Evolutionary conservation across 2,888 invertebrate species (phyloP), one percentile per base, ranked within the genome.

Genomic region (Acanthacorydalis orientalis): DNA sequence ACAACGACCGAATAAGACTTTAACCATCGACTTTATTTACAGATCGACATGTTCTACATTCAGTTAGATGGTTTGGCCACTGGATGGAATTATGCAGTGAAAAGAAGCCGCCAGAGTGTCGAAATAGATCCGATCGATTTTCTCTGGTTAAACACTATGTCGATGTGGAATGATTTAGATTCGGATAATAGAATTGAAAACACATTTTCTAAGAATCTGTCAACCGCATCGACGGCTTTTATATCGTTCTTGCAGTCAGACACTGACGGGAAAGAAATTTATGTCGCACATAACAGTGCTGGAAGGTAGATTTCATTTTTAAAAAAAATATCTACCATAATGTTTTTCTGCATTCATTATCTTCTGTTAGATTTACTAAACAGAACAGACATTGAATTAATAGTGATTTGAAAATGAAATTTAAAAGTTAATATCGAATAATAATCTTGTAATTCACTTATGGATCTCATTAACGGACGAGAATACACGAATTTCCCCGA

Each of bases 251-350:
- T 31, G 10, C 35, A 34, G 1, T 53, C 52, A 4, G 52, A 71
- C 59, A 60, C 45, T 55, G 59, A 48, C 56, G 49, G 61, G 61
- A 59, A 68, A 53, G 70, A 72, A 64, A 71, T 91, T 32, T 82
- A 77, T 51, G 72, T 86, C 14, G 80, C 85, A 0, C 91, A 92
- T 59, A 85, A 83, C 57, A 81, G 85, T 3, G 89, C 85, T 63
- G 82, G 77, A 57, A 71, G 72, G 77, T 80, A 61, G 66, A 65
- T 59, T 42, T 37, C 40, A 23, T 11, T n/a, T n/a, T n/a, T n/a
- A n/a, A n/a, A n/a, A n/a, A n/a, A n/a, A n/a, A n/a, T n/a, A n/a
- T n/a, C n/a, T n/a, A n/a, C n/a, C n/a, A n/a, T n/a, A n/a, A n/a
- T n/a, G n/a, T n/a, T n/a, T n/a, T n/a, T n/a, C n/a, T n/a, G n/a